These are phyloP conservation scores for Zeuzera pyrina DNA, from an alignment of 2,888 invertebrate genomes.

Conservation along the genomic window DNA sequence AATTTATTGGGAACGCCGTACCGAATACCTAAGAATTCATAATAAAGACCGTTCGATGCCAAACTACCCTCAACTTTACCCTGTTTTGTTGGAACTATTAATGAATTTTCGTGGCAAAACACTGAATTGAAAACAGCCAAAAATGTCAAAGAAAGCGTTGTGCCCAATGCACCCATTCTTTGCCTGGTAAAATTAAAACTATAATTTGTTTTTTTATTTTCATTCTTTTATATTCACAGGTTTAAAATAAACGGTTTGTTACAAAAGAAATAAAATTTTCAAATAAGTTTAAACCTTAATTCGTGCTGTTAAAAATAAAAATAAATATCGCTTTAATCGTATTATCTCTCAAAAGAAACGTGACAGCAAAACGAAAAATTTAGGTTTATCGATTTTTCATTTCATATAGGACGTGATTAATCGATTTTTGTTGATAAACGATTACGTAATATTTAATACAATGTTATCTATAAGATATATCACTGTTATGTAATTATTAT, in stretches of 20 bases:
- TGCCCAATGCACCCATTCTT: slow-evolving; percentile 24
- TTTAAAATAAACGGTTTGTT: not conserved
- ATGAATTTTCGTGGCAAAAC: slow-evolving; percentile 26
- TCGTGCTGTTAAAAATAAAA: not conserved
- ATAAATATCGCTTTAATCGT: not conserved
- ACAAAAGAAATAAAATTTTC: not conserved
- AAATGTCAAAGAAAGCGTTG: slow-evolving; percentile 24
- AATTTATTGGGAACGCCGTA: slow-evolving; percentile 50
- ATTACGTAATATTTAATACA: too few species aligned
- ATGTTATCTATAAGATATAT: too few species aligned
- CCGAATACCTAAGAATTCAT: slow-evolving; percentile 51
- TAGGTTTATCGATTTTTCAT: too few species aligned
- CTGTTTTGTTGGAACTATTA: slow-evolving; percentile 43
- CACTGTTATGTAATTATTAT: too few species aligned
- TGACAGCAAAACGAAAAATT: too few species aligned
- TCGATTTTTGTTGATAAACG: too few species aligned
- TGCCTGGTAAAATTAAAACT: slow-evolving; percentile 15
- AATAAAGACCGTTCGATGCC: slow-evolving; percentile 37
- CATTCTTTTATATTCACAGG: slow-evolving; percentile 7
- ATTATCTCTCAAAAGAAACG: too few species aligned
- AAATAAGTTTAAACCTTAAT: not conserved
- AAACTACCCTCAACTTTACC: slow-evolving; percentile 52
- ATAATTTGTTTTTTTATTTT: slow-evolving; percentile 14
- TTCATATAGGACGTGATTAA: too few species aligned
- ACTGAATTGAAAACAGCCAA: slow-evolving; percentile 22